phyloP scores from a whole-genome alignment of 2,888 invertebrate species.

The Cheilosia vulpina region DNA sequence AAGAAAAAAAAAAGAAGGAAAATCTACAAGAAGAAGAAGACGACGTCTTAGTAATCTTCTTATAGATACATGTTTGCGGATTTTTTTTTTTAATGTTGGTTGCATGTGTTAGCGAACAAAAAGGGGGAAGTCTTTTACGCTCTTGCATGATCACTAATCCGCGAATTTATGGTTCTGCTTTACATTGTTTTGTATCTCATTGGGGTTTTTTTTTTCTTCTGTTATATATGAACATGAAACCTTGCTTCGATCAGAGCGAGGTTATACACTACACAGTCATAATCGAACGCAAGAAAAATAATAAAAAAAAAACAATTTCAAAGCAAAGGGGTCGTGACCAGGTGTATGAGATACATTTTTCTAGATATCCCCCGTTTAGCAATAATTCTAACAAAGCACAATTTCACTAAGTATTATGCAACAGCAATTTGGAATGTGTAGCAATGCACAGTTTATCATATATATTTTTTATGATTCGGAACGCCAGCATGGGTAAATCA shows the following conservation, averaged over 20 bases:
- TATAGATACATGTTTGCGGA: constrained; percentile 64
- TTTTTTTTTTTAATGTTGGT: constrained; percentile 34
- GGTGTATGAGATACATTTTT: constrained; percentile 68
- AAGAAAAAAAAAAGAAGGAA: constrained; percentile 14
- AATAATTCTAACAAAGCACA: constrained; percentile 59
- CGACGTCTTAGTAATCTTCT: constrained; percentile 65
- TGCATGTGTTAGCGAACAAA: constrained; percentile 48
- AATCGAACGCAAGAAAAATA: constrained; percentile 45
- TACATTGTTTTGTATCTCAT: constrained; percentile 38
- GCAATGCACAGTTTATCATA: constrained; percentile 22
- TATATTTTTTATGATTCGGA: constrained; percentile 20
- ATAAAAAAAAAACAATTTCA: constrained; percentile 19
- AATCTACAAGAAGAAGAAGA: not conserved
- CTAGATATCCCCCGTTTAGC: constrained; percentile 56
- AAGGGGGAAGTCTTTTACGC: constrained; percentile 60
- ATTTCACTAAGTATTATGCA: constrained; percentile 60
- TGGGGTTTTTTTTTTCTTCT: constrained; percentile 17
- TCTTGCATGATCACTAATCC: constrained; percentile 72
- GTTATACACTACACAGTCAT: constrained; percentile 52
- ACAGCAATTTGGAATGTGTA: constrained; percentile 38
- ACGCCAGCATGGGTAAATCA: not conserved
- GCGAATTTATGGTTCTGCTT: constrained; percentile 73
- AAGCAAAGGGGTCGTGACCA: constrained; percentile 72
- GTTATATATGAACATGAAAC: constrained; percentile 20
- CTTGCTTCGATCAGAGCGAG: constrained; percentile 67